A percentile compares a stretch with the other conserved stretches of the same genome.
These are phyloP conservation scores for Ophraella communa DNA, from an alignment of 2,888 invertebrate genomes.

Conservation along the genomic window DNA sequence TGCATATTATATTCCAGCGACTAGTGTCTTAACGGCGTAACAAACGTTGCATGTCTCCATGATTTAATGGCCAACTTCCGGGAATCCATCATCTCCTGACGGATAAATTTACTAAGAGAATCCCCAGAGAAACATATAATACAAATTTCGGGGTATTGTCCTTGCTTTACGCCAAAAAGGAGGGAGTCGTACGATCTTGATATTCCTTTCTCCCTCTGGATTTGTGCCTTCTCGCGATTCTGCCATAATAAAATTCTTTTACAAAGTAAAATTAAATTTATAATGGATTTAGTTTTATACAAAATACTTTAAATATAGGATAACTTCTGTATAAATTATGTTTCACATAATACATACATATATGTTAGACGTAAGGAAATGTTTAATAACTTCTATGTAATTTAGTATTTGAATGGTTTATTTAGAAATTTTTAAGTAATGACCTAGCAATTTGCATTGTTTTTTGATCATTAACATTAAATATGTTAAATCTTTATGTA, in stretches of 20 bases:
- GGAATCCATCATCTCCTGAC: constrained; percentile 44
- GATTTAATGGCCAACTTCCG: constrained; percentile 41
- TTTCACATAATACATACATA: no score
- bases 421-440: no score
- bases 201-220: constrained; percentile 16
- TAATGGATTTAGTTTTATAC: background rate
- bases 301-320: no score
- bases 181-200: background rate
- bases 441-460: no score
- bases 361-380: no score
- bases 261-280: background rate
- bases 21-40: constrained; percentile 34
- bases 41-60: constrained; percentile 41
- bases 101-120: constrained; percentile 48
- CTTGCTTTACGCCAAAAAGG: constrained; percentile 7
- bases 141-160: constrained; percentile 44
- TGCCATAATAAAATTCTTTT: background rate
- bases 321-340: no score
- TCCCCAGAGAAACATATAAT: constrained; percentile 41
- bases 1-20: constrained; percentile 39
- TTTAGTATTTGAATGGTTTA: no score
- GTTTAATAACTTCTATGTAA: no score
- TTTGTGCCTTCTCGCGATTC: background rate
- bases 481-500: no score
- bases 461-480: no score